phyloP scores from a whole-genome alignment of 37 sponge, comb jelly and placozoan genomes.

The Haliclona indistincta region DNA sequence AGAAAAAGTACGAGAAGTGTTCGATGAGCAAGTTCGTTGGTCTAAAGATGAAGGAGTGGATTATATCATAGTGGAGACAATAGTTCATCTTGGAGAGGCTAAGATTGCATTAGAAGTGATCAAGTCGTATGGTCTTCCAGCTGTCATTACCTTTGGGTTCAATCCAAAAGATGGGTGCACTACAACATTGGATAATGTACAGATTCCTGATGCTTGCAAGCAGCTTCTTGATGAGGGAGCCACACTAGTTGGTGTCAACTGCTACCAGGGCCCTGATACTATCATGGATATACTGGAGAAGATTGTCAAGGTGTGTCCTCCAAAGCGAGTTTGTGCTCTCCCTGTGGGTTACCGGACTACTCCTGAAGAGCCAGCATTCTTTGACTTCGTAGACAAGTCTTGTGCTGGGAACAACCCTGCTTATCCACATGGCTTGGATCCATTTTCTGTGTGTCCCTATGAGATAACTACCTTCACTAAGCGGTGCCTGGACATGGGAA shows the following conservation, averaged over 20 bases:
- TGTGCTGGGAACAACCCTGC: conserved; percentile 42
- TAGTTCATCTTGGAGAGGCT: conserved; percentile 34
- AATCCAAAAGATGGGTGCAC: not conserved
- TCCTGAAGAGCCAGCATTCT: conserved; percentile 30
- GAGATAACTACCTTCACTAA: conserved; percentile 50
- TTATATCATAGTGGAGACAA: conserved; percentile 61
- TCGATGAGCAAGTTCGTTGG: conserved; percentile 59
- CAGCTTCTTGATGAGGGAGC: conserved; percentile 49
- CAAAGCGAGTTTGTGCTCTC: conserved; percentile 50
- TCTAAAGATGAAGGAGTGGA: conserved; percentile 63
- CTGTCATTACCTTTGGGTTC: not conserved
- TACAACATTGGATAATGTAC: conserved; percentile 34
- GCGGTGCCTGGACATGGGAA: conserved; percentile 36
- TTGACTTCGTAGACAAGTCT: conserved; percentile 16
- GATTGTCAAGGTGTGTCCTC: conserved; percentile 41
- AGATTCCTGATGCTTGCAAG: conserved; percentile 36
- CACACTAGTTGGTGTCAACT: conserved; percentile 54
- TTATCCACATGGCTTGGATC: conserved; percentile 46
- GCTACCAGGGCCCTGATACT: conserved; percentile 44
- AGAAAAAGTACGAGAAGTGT: conserved; percentile 38
- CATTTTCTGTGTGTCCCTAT: conserved; percentile 19
- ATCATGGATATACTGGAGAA: conserved; percentile 54
- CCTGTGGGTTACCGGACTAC: conserved; percentile 67
- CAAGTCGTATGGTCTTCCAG: conserved; percentile 23
- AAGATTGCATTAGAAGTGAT: conserved; percentile 55